Percentiles rank a stretch among this genome's conserved stretches.
phyloP scores from a whole-genome alignment of 2,888 invertebrate genomes.

The Scrobipalpa costella region DNA sequence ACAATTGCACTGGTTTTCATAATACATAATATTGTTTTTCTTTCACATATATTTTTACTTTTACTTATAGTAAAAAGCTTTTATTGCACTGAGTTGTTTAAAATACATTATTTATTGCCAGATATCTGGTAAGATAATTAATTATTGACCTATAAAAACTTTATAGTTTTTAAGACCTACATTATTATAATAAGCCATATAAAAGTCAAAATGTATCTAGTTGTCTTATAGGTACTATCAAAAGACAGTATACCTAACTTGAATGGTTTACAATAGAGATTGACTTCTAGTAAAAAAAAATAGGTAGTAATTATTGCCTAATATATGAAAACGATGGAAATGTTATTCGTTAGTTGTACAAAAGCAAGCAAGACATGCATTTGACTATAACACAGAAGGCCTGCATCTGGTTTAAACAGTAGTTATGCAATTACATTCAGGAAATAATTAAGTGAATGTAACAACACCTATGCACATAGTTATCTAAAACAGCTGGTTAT shows the following conservation, averaged over 20 bases:
- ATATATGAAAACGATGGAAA: slow-evolving; percentile 20
- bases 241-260: neutral
- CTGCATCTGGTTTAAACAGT: slow-evolving; percentile 5
- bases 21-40: slow-evolving; percentile 52
- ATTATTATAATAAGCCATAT: neutral
- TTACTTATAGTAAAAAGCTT: slow-evolving; percentile 75
- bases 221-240: slow-evolving; percentile 7
- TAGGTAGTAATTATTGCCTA: slow-evolving; percentile 28
- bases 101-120: slow-evolving; percentile 58
- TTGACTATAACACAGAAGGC: slow-evolving; percentile 9
- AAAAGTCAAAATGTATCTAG: neutral
- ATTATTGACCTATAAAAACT: slow-evolving; percentile 40
- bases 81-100: slow-evolving; percentile 72
- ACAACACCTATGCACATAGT: neutral
- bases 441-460: neutral
- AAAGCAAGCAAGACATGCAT: slow-evolving; percentile 7
- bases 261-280: neutral
- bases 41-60: slow-evolving; percentile 56
- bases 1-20: slow-evolving; percentile 69
- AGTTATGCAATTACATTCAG: neutral
- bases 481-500: neutral
- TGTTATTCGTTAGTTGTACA: neutral
- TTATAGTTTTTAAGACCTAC: slow-evolving; percentile 20
- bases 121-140: slow-evolving; percentile 45
- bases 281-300: slow-evolving; percentile 16